A percentile compares a stretch with the other conserved stretches of the same genome.
Evolutionary conservation across 2,797 vertebrate genomes (phyloP).

Genomic region (Cirrhinus molitorella): DNA sequence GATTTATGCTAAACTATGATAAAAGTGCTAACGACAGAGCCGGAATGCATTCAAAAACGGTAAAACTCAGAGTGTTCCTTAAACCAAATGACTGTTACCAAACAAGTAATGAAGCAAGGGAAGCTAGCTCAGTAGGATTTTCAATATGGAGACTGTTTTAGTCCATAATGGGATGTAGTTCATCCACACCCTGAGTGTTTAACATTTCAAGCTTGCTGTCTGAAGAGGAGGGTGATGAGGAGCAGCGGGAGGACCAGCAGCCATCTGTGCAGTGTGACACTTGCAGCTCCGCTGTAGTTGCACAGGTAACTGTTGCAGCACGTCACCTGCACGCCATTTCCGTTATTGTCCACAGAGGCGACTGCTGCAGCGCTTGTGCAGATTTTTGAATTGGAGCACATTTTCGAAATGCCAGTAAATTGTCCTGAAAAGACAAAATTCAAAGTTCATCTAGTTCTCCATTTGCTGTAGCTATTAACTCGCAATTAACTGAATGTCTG

Average conservation of each 20-base stretch:
- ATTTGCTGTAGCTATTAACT: background rate
- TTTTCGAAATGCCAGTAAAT: constrained; percentile 67
- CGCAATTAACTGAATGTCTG: background rate
- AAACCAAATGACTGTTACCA: no score
- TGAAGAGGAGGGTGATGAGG: constrained; percentile 34
- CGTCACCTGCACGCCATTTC: constrained; percentile 68
- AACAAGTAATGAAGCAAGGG: background rate
- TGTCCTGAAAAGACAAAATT: constrained; percentile 57
- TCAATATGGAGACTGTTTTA: background rate
- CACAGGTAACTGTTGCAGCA: constrained; percentile 73
- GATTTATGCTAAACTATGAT: no score
- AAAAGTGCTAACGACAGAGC: no score
- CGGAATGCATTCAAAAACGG: no score
- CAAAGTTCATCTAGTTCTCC: background rate
- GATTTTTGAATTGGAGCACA: constrained; percentile 63
- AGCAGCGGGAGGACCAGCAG: constrained; percentile 61
- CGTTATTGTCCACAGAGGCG: constrained; percentile 49
- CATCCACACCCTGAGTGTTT: background rate
- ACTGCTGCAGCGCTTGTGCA: constrained; percentile 58
- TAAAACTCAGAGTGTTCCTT: no score
- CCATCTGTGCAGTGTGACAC: constrained; percentile 36
- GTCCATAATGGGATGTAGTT: background rate
- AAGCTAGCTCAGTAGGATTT: background rate
- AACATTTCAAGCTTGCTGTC: constrained; percentile 21
- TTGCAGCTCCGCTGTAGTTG: constrained; percentile 67